Evolutionary conservation across 2,113 vertebrate species (phyloP).

Genomic region (Sigmodon hispidus): DNA sequence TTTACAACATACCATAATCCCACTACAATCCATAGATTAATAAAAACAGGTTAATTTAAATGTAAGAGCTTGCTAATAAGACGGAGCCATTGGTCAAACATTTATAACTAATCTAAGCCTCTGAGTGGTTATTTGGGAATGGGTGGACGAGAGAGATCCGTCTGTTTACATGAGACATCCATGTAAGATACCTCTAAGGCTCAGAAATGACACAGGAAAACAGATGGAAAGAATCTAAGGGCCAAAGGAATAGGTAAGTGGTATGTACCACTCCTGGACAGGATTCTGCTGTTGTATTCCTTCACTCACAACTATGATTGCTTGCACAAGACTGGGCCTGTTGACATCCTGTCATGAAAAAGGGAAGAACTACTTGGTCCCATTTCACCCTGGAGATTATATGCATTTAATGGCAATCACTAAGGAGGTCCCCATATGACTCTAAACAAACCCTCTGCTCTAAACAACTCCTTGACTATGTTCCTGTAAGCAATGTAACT

Average conservation of each 20-base stretch:
- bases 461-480: background rate
- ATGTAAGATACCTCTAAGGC: background rate
- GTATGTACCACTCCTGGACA: background rate
- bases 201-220: background rate
- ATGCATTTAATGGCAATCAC: background rate
- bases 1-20: too few species aligned
- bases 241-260: background rate
- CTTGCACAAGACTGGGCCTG: background rate
- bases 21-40: too few species aligned
- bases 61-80: too few species aligned
- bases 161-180: too few species aligned
- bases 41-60: too few species aligned
- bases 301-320: background rate
- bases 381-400: background rate
- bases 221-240: background rate
- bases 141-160: too few species aligned
- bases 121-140: too few species aligned
- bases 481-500: background rate
- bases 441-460: background rate
- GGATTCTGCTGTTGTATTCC: background rate
- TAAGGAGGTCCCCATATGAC: background rate
- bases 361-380: background rate
- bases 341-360: background rate
- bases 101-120: too few species aligned
- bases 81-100: too few species aligned